Conservation (phyloP, 2,797 vertebrate species). For the Pempheris klunzingeri region DNA sequence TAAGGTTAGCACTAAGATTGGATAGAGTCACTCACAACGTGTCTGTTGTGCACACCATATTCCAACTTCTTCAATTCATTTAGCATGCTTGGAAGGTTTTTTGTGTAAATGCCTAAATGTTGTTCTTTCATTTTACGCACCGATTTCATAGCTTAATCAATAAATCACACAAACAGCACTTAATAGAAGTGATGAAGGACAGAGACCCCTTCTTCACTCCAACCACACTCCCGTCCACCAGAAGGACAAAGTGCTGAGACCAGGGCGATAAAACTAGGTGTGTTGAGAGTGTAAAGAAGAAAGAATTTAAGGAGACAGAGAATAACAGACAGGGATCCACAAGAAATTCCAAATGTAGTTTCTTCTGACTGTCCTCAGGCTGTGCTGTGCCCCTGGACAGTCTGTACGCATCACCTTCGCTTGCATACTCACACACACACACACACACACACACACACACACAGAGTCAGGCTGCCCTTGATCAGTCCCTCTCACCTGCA, state of each 20-base stretch:
- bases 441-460: not conserved
- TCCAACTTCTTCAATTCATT: no score
- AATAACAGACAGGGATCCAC: conserved; percentile 2
- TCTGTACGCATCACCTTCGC: conserved; percentile 50
- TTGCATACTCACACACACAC: not conserved
- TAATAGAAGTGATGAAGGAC: no score
- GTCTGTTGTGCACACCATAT: no score
- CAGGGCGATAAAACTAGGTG: conserved; percentile 32
- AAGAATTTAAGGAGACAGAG: not conserved
- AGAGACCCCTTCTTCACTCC: no score
- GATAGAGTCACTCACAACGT: no score
- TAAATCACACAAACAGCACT: no score
- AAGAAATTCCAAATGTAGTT: conserved; percentile 24
- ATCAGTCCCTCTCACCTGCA: not conserved
- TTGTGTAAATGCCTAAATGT: no score
- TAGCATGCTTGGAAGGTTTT: no score
- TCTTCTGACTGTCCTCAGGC: conserved; percentile 40
- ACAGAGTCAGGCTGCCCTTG: conserved; percentile 5
- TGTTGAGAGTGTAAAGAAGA: not conserved
- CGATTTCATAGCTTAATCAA: no score
- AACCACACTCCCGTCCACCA: no score
- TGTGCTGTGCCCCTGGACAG: conserved; percentile 35
- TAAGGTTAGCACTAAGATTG: no score
- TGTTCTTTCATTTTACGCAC: no score
- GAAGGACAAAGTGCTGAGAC: not conserved